A percentile compares a stretch with the other conserved stretches of the same genome.
Conservation (phyloP, 2,888 invertebrate genomes). For the Andrena camellia region DNA sequence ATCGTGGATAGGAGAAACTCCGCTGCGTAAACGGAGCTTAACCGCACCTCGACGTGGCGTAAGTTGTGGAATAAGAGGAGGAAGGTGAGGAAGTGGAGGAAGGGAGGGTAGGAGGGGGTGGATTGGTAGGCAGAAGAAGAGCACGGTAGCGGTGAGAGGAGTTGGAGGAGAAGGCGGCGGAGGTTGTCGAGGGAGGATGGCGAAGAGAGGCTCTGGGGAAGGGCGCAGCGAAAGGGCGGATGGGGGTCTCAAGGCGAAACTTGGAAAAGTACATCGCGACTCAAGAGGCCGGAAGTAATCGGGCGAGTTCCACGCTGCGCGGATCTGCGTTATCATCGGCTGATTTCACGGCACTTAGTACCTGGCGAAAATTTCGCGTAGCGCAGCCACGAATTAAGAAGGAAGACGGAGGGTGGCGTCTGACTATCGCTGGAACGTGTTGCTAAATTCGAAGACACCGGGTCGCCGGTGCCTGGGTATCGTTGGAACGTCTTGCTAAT, state of each 20-base stretch:
- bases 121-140: not conserved
- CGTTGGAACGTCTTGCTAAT: too few species aligned
- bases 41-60: conserved; percentile 68
- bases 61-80: conserved; percentile 34
- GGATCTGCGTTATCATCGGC: conserved; percentile 73
- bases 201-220: conserved; percentile 31
- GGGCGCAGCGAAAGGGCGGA: conserved; percentile 37
- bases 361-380: conserved; percentile 68
- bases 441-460: not conserved
- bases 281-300: conserved; percentile 84
- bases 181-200: conserved; percentile 6
- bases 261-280: conserved; percentile 84
- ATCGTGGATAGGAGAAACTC: conserved; percentile 76
- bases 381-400: conserved; percentile 44
- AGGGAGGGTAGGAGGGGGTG: not conserved
- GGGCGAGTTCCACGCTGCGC: conserved; percentile 75
- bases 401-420: conserved; percentile 6
- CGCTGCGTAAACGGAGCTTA: conserved; percentile 81
- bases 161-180: not conserved
- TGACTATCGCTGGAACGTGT: not conserved
- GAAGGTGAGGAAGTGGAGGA: conserved; percentile 17
- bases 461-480: too few species aligned
- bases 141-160: not conserved
- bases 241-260: conserved; percentile 77
- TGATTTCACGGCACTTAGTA: conserved; percentile 79